These are phyloP conservation scores for Formicarius rufipectus DNA, from an alignment of 2,113 vertebrate species.

Conservation along the genomic window DNA sequence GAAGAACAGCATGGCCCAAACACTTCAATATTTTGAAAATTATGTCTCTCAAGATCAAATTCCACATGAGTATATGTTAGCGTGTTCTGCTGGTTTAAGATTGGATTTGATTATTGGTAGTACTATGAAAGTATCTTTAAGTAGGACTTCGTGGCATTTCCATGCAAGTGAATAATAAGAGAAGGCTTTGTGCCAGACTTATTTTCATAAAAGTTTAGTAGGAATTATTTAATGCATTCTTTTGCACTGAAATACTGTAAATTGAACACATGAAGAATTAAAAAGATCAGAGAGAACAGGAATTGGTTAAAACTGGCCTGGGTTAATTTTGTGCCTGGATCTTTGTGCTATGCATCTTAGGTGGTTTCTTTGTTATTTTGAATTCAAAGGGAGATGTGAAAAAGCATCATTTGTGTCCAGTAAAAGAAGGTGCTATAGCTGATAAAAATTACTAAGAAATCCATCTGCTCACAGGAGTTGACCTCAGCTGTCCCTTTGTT, in stretches of 20 bases:
- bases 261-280: neutral
- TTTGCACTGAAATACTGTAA: neutral
- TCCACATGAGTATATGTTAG: neutral
- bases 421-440: neutral
- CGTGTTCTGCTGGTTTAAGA: neutral
- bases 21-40: neutral
- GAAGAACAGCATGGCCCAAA: neutral
- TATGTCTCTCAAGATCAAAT: neutral
- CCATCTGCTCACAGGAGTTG: neutral
- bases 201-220: neutral
- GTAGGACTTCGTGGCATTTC: neutral
- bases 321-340: neutral
- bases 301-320: neutral
- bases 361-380: neutral
- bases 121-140: neutral
- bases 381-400: neutral
- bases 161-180: neutral
- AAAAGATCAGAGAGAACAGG: neutral
- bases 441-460: neutral
- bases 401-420: neutral
- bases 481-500: neutral
- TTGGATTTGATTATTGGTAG: neutral
- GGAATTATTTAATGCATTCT: neutral
- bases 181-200: neutral
- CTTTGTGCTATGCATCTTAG: neutral